A percentile compares a stretch with the other conserved stretches of the same genome.
Conservation (phyloP, 2,113 vertebrate genomes). For the Romanogobio albipinnatus region DNA sequence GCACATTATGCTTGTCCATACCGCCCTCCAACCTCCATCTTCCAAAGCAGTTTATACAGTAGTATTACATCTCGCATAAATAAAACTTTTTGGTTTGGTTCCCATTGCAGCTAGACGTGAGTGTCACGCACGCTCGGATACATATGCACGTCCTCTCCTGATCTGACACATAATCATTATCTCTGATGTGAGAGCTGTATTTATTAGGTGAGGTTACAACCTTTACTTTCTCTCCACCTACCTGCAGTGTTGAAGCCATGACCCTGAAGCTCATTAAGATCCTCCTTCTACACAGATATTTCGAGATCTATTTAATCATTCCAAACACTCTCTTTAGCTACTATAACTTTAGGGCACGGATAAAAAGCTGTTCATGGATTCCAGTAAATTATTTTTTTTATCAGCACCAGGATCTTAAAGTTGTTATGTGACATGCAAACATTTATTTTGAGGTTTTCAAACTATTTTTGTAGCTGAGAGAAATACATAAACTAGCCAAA, state of each 20-base stretch:
- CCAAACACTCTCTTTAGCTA: neutral
- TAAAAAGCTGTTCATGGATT: neutral
- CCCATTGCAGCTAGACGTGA: neutral
- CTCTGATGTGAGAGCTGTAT: slow-evolving; percentile 20
- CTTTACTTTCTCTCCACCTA: neutral
- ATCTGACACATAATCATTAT: neutral
- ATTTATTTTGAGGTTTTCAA: neutral
- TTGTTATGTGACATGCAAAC: neutral
- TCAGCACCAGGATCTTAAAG: neutral
- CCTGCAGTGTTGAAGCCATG: neutral
- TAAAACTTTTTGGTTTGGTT: neutral
- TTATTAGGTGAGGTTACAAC: slow-evolving; percentile 14
- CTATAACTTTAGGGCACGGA: too few relatives aligned
- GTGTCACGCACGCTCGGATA: neutral
- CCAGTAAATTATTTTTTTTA: neutral
- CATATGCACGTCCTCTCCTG: neutral
- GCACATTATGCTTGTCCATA: slow-evolving; percentile 70
- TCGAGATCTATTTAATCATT: neutral
- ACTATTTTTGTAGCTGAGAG: neutral
- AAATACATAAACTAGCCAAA: neutral
- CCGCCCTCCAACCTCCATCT: slow-evolving; percentile 44
- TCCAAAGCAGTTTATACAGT: slow-evolving; percentile 1
- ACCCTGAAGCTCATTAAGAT: slow-evolving; percentile 24
- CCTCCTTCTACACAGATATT: neutral
- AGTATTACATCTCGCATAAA: neutral